phyloP scores from a whole-genome alignment of 2,888 invertebrate species.

The Harmothoe impar region DNA sequence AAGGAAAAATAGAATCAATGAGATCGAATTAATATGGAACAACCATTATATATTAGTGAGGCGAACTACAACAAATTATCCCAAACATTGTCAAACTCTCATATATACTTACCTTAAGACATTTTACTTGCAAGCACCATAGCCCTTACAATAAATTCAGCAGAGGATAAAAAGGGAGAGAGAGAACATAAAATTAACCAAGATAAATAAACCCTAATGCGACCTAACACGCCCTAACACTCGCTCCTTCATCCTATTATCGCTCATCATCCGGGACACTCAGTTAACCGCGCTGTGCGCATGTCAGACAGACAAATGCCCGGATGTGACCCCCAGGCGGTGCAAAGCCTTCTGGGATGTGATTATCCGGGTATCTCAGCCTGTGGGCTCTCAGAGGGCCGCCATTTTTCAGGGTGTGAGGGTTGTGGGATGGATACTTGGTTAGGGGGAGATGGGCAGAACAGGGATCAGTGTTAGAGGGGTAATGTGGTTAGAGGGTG shows the following conservation, averaged over 20 bases:
- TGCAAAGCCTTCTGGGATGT: constrained; percentile 41
- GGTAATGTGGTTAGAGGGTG: not conserved
- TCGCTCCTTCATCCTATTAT: constrained; percentile 12
- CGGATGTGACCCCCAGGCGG: constrained; percentile 14
- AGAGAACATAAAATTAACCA: not conserved
- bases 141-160: too few relatives aligned
- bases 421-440: not conserved
- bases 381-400: not conserved
- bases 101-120: too few relatives aligned
- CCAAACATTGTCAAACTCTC: too few relatives aligned
- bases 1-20: too few relatives aligned
- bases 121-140: too few relatives aligned
- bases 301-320: constrained; percentile 49
- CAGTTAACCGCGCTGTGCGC: constrained; percentile 15
- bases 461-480: not conserved
- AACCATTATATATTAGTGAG: too few relatives aligned
- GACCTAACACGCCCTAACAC: not conserved
- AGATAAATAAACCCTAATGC: constrained; percentile 21
- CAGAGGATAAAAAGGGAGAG: not conserved
- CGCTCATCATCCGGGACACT: constrained; percentile 34
- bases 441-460: too few relatives aligned
- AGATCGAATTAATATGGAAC: too few relatives aligned
- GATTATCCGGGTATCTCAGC: constrained; percentile 19
- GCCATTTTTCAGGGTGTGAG: not conserved
- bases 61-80: too few relatives aligned